A percentile compares a stretch with the other conserved stretches of the same genome.
These are phyloP conservation scores for Philotrypesis tridentata DNA, from an alignment of 1,140 invertebrate genomes.

Conservation along the genomic window DNA sequence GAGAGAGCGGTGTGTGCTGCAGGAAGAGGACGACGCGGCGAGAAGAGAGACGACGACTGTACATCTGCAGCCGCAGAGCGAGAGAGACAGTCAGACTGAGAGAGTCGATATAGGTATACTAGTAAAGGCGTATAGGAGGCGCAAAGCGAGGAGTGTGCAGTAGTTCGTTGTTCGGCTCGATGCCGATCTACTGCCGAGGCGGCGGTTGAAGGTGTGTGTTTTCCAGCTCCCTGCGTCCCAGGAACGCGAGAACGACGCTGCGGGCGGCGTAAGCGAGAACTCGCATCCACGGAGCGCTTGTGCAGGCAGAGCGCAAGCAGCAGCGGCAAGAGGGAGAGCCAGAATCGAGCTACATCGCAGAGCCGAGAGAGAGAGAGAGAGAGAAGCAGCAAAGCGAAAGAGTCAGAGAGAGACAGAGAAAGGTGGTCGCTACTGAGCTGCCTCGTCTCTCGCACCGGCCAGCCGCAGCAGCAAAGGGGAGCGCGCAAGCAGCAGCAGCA, in stretches of 20 bases:
- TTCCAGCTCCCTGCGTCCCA: background rate
- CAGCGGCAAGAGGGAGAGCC: background rate
- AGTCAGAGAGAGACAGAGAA: conserved; percentile 20
- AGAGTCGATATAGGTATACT: background rate
- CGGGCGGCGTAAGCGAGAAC: background rate
- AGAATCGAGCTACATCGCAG: too few species aligned
- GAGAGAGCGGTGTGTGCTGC: background rate
- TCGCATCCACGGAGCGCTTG: background rate
- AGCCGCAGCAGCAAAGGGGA: conserved; percentile 30
- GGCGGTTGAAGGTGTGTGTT: conserved; percentile 32
- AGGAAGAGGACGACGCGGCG: too few species aligned
- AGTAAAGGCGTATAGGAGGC: conserved; percentile 34
- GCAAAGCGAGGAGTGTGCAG: background rate
- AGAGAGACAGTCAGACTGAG: too few species aligned
- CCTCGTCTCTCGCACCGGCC: conserved; percentile 35
- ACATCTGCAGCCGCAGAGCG: too few species aligned
- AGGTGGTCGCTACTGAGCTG: conserved; percentile 35
- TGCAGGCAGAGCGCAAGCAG: background rate
- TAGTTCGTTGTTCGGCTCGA: background rate
- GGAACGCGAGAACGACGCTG: background rate
- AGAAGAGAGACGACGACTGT: too few species aligned
- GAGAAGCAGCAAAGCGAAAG: background rate
- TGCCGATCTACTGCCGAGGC: conserved; percentile 17
- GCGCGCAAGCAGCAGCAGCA: conserved; percentile 13
- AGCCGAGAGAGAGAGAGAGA: background rate